These are phyloP conservation scores for Crotalus helleri DNA, from an alignment of 2,113 vertebrate genomes.

Conservation along the genomic window DNA sequence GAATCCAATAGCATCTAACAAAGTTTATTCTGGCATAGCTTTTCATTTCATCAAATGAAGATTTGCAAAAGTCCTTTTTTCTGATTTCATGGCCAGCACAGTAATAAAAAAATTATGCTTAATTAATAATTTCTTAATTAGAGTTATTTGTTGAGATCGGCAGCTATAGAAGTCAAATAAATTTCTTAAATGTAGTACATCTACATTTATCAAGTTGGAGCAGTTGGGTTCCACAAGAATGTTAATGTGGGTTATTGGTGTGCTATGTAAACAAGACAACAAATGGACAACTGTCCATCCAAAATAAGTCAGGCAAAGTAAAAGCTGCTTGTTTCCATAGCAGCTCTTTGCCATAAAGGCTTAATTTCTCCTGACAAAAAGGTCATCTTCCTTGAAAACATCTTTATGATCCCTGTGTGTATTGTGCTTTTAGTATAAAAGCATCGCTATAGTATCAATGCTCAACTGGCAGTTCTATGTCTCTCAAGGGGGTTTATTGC, in stretches of 20 bases:
- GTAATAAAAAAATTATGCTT: neutral
- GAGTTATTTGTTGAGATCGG: neutral
- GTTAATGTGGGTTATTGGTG: neutral
- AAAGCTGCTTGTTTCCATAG: conserved; percentile 63
- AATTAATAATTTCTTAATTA: neutral
- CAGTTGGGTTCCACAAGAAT: neutral
- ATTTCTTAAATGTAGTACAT: neutral
- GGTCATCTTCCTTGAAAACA: conserved; percentile 64
- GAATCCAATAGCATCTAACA: neutral
- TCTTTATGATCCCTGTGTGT: conserved; percentile 69
- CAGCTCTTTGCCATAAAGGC: conserved; percentile 64
- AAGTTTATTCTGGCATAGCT: neutral
- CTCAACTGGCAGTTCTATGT: conserved; percentile 55
- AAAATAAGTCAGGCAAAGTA: conserved; percentile 18
- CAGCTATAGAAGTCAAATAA: neutral
- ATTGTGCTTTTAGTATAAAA: conserved; percentile 71
- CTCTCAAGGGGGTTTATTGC: conserved; percentile 67
- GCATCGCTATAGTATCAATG: conserved; percentile 50
- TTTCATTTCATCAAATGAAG: neutral
- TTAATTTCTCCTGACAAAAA: conserved; percentile 62
- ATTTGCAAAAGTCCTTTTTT: neutral
- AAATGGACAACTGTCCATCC: conserved; percentile 30
- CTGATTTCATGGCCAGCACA: neutral
- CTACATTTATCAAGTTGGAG: neutral
- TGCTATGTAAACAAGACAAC: neutral